Conservation (phyloP, 1,140 invertebrate genomes). For the Dendrolimus kikuchii region DNA sequence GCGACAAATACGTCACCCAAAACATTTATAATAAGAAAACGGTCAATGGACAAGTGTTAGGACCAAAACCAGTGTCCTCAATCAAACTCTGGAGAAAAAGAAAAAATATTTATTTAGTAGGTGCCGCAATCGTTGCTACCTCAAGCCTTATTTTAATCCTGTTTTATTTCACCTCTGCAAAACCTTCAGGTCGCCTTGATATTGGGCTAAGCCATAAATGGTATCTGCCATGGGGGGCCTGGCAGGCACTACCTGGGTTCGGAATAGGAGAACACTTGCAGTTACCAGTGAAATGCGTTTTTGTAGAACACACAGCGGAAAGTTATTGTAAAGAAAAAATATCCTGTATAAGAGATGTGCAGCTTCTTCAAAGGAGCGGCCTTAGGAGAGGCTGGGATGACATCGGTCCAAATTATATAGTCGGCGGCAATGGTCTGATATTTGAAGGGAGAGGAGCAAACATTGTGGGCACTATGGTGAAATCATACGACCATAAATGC, state of each 20-base stretch:
- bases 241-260: constrained; percentile 45
- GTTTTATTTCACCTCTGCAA: too few species aligned
- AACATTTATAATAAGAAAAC: too few species aligned
- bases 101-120: too few species aligned
- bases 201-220: constrained; percentile 48
- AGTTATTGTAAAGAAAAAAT: constrained; percentile 33
- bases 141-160: too few species aligned
- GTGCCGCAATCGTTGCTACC: too few species aligned
- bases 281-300: constrained; percentile 34
- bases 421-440: constrained; percentile 39
- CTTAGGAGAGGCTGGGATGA: constrained; percentile 30
- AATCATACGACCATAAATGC: constrained; percentile 32
- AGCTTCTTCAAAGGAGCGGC: constrained; percentile 40
- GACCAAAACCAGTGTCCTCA: too few species aligned
- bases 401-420: constrained; percentile 52
- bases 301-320: constrained; percentile 46
- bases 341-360: constrained; percentile 35
- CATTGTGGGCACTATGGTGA: constrained; percentile 37
- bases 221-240: constrained; percentile 50
- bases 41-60: too few species aligned
- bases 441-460: constrained; percentile 60
- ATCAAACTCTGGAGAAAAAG: too few species aligned
- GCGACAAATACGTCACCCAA: too few species aligned
- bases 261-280: constrained; percentile 23
- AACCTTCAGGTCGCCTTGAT: too few species aligned